These are phyloP conservation scores for Perithous albicinctus DNA, from an alignment of 2,888 invertebrate species.

Conservation along the genomic window DNA sequence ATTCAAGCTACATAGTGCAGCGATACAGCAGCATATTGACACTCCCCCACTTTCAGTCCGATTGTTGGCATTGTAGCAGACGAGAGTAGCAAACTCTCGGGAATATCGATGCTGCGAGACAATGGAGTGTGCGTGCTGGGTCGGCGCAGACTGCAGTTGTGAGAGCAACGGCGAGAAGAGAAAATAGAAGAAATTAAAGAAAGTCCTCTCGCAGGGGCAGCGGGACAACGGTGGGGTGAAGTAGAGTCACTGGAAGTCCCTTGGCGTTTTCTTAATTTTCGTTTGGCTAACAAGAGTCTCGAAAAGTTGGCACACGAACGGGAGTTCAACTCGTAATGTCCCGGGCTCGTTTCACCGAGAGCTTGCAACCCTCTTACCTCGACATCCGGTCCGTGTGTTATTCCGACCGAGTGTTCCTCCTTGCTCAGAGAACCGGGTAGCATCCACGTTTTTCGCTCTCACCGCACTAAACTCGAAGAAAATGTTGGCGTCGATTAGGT, in stretches of 20 bases:
- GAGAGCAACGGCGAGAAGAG: slow-evolving; percentile 40
- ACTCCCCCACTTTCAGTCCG: slow-evolving; percentile 15
- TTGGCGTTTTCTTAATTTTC: slow-evolving; percentile 64
- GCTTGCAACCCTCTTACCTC: slow-evolving; percentile 31
- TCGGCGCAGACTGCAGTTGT: slow-evolving; percentile 19
- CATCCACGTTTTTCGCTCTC: slow-evolving; percentile 22
- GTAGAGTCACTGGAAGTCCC: slow-evolving; percentile 49
- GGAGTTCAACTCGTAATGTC: slow-evolving; percentile 55
- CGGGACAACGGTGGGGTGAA: slow-evolving; percentile 27
- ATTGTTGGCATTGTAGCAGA: slow-evolving; percentile 39
- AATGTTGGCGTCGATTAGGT: slow-evolving; percentile 71
- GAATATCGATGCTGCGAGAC: slow-evolving; percentile 55
- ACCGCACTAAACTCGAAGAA: slow-evolving; percentile 42
- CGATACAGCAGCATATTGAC: slow-evolving; percentile 24
- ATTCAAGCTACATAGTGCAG: neutral
- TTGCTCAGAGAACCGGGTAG: slow-evolving; percentile 59
- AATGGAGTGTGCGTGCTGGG: slow-evolving; percentile 17
- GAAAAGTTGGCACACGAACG: slow-evolving; percentile 66
- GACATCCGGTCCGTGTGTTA: slow-evolving; percentile 26
- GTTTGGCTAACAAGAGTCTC: slow-evolving; percentile 64
- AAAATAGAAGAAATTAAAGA: slow-evolving; percentile 65
- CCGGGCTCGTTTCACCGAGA: slow-evolving; percentile 58
- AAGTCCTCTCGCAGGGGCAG: slow-evolving; percentile 24
- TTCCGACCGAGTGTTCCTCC: slow-evolving; percentile 58
- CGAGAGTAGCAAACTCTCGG: slow-evolving; percentile 39